Percentiles rank a stretch among this genome's conserved stretches.
Conservation (phyloP, 2,888 invertebrate genomes). For the Syrista parreyssii region DNA sequence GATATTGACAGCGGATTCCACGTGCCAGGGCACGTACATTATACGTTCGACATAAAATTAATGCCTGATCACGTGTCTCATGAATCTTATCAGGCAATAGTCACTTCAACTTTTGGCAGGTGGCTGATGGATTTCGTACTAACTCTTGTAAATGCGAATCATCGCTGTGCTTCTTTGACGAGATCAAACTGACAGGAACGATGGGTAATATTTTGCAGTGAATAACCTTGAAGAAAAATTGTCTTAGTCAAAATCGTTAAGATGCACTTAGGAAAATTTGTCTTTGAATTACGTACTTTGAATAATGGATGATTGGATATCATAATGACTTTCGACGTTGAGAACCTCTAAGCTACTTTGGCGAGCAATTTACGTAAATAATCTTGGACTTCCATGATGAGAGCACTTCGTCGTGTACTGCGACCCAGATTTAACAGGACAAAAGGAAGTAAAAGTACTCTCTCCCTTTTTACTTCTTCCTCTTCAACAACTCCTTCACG, state of each 20-base stretch:
- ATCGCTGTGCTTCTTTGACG: neutral
- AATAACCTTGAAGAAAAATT: too few species aligned
- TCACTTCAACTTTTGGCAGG: neutral
- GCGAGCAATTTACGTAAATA: slow-evolving; percentile 20
- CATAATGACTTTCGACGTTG: neutral
- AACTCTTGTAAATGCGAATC: neutral
- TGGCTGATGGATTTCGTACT: neutral
- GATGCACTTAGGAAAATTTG: neutral
- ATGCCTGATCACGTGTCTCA: neutral
- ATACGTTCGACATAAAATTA: neutral
- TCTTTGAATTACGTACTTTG: neutral
- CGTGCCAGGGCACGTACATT: neutral
- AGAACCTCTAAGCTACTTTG: slow-evolving; percentile 8
- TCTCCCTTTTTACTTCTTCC: neutral
- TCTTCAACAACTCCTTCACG: neutral
- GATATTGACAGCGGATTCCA: slow-evolving; percentile 2
- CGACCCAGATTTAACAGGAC: slow-evolving; percentile 6
- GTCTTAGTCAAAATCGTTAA: too few species aligned
- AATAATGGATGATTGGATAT: neutral
- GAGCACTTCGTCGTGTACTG: neutral
- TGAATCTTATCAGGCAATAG: neutral
- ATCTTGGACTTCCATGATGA: slow-evolving; percentile 7
- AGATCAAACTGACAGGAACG: neutral
- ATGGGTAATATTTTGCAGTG: too few species aligned
- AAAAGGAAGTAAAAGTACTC: neutral